Evolutionary conservation across 2,888 invertebrate species (phyloP).

Genomic region (Scrobipalpa costella): DNA sequence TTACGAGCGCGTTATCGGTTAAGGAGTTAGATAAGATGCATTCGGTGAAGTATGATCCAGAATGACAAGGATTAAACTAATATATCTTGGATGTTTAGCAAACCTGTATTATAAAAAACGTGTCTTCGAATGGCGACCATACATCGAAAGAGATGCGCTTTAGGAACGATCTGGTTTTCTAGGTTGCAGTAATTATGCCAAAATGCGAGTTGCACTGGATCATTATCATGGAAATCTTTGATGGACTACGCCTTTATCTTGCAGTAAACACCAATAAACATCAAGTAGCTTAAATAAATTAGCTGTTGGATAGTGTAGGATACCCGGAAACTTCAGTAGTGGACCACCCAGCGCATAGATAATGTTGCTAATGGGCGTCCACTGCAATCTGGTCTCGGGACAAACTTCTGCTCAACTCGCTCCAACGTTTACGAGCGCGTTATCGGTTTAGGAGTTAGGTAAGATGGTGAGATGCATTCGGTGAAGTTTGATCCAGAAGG

Average conservation of each 20-base stretch:
- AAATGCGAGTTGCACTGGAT: too few relatives aligned
- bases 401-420: constrained; percentile 5
- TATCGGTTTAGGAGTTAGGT: not conserved
- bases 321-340: constrained; percentile 2
- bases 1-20: constrained; percentile 5
- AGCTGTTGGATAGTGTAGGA: not conserved
- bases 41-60: constrained; percentile 1
- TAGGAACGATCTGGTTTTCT: too few relatives aligned
- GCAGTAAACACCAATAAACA: not conserved
- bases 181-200: too few relatives aligned
- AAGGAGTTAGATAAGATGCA: not conserved
- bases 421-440: constrained; percentile 1
- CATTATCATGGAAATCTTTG: too few relatives aligned
- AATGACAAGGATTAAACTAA: not conserved
- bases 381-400: constrained; percentile 17
- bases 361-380: constrained; percentile 12
- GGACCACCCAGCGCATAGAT: constrained; percentile 19
- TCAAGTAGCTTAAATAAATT: constrained; percentile 1
- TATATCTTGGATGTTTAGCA: too few relatives aligned
- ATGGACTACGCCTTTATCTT: too few relatives aligned
- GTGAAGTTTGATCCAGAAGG: not conserved
- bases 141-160: too few relatives aligned
- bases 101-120: too few relatives aligned
- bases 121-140: too few relatives aligned
- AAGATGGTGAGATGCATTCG: not conserved